These are phyloP conservation scores for Lampropteryx suffumata DNA, from an alignment of 2,888 invertebrate genomes.

Conservation along the genomic window DNA sequence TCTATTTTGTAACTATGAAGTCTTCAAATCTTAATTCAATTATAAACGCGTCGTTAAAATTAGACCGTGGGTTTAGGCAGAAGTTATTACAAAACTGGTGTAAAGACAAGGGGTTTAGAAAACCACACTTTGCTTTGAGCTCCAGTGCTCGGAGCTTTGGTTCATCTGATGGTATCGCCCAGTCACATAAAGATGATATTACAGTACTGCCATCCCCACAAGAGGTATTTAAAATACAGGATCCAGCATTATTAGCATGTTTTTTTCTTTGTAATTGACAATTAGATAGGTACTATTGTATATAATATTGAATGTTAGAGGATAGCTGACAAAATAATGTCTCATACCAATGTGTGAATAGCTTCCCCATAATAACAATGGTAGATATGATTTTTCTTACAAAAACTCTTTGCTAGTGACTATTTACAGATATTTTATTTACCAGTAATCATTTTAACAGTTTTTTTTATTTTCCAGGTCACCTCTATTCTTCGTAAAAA, in stretches of 20 bases:
- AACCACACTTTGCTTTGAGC: slow-evolving; percentile 38
- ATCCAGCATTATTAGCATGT: too few species aligned
- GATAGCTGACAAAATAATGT: too few species aligned
- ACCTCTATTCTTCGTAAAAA: slow-evolving; percentile 89
- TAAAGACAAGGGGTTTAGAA: slow-evolving; percentile 38
- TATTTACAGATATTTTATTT: too few species aligned
- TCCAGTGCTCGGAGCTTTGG: slow-evolving; percentile 45
- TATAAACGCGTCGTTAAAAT: slow-evolving; percentile 55
- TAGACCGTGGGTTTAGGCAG: slow-evolving; percentile 49
- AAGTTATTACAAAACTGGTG: slow-evolving; percentile 48
- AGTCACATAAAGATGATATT: slow-evolving; percentile 57
- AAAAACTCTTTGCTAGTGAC: too few species aligned
- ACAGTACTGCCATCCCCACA: slow-evolving; percentile 65
- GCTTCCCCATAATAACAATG: too few species aligned
- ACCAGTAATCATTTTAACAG: too few species aligned
- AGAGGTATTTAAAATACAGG: slow-evolving; percentile 57
- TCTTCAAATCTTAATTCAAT: slow-evolving; percentile 54
- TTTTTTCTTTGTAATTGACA: too few species aligned
- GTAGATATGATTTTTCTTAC: too few species aligned
- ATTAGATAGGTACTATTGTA: too few species aligned
- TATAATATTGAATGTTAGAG: too few species aligned
- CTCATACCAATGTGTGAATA: too few species aligned
- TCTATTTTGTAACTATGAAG: slow-evolving; percentile 60
- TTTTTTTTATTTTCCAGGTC: slow-evolving; percentile 81
- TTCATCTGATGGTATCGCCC: slow-evolving; percentile 38